Evolutionary conservation across 2,797 vertebrate species (phyloP), one percentile per base, ranked within the genome.

Genomic region (Ambastaia sidthimunki): DNA sequence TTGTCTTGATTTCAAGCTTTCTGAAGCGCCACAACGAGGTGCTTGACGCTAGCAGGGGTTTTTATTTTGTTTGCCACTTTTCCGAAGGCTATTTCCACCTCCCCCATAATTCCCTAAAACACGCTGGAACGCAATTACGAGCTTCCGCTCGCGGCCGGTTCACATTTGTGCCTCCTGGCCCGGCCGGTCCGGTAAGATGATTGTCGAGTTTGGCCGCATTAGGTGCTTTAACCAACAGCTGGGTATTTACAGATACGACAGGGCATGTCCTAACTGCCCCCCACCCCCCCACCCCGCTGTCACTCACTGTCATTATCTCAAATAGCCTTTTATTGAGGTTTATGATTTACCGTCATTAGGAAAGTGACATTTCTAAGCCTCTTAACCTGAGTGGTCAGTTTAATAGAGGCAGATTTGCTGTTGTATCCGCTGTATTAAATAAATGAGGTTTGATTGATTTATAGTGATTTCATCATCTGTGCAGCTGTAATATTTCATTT

Each of bases 311-410:
- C 77, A 89, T 91, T 88, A 90, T 86, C 78, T 81, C 72, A 87
- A 89, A 93, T 91, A 87, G 86, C 89, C 74, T 88, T 90, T 90
- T 87, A 91, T 93, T 90, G 89, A n/a, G 7, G 78, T 74, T 77
- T 47, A 50, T 82, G 84, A 81, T 89, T 91, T 90, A 89, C 92
- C 89, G 88, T 84, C 86, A 91, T 93, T 92, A 90, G 82, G 85
- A 73, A 89, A 91, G 86, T 82, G 88, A 90, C 91, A 91, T 91
- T 89, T 93, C 91, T 83, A 91, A 93, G 88, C 90, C 89, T 90
- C 77, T 92, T 92, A 89, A 92, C 91, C 89, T 87, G 83, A 87
- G 80, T 80, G 77, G 87, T 87, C 88, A 80, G 88, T 74, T 88
- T 75, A 88, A 1, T 41, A 18, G 5, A 50, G 47, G 41, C 25